These are phyloP conservation scores for Lasioglossum albipes DNA, from an alignment of 1,140 invertebrate species.

Conservation along the genomic window DNA sequence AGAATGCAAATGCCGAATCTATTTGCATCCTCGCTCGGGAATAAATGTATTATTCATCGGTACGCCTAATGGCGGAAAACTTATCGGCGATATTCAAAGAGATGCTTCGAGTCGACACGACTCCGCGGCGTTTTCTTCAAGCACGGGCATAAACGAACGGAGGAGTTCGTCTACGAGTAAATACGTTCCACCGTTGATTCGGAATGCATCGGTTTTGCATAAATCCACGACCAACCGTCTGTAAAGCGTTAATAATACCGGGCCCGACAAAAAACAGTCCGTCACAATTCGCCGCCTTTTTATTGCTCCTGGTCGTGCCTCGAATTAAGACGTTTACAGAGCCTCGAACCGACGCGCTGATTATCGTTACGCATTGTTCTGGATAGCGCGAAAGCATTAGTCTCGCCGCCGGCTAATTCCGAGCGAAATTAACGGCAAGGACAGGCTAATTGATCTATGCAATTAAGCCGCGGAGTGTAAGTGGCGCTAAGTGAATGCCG, in stretches of 20 bases:
- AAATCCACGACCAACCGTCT: background rate
- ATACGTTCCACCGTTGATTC: too few species aligned
- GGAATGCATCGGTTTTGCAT: background rate
- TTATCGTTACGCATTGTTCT: conserved; percentile 14
- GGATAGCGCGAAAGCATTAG: conserved; percentile 34
- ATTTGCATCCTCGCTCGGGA: too few species aligned
- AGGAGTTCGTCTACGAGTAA: background rate
- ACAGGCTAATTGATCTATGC: conserved; percentile 48
- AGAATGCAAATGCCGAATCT: too few species aligned
- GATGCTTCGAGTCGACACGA: too few species aligned
- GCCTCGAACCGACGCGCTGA: background rate
- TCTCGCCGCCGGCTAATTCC: conserved; percentile 32
- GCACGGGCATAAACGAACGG: too few species aligned
- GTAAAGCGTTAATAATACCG: background rate
- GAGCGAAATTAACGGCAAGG: conserved; percentile 41
- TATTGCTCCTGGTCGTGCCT: background rate
- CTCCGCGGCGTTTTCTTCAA: too few species aligned
- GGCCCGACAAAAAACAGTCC: background rate
- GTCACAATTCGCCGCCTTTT: background rate
- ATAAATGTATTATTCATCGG: too few species aligned
- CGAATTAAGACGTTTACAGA: background rate
- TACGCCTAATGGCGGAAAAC: too few species aligned
- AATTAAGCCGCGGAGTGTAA: conserved; percentile 32
- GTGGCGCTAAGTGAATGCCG: conserved; percentile 33
- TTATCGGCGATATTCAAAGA: too few species aligned